A percentile compares a stretch with the other conserved stretches of the same genome.
Evolutionary conservation across 2,113 vertebrate species (phyloP).

Genomic region (Crotalus horridus): DNA sequence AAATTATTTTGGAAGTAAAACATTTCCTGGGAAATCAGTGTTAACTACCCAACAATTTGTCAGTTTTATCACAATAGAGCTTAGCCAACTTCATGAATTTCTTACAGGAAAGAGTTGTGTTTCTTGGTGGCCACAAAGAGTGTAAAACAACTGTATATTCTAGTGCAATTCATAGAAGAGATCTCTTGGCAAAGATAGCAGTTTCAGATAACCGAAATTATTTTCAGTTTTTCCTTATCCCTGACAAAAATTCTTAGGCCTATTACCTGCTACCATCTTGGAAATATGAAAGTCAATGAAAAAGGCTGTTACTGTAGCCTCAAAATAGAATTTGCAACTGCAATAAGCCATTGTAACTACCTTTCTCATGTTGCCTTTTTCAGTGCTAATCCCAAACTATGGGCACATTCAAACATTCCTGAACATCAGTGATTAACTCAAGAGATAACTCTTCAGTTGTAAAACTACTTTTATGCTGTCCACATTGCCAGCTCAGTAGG

Average conservation of each 20-base stretch:
- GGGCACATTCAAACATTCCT: not conserved
- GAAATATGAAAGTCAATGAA: constrained; percentile 18
- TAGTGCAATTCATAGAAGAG: not conserved
- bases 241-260: not conserved
- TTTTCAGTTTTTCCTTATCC: not conserved
- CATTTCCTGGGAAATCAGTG: not conserved
- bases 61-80: not conserved
- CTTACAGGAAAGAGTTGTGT: not conserved
- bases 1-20: not conserved
- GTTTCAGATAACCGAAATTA: not conserved
- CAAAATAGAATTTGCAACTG: not conserved
- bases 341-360: constrained; percentile 13
- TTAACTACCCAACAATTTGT: not conserved
- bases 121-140: not conserved
- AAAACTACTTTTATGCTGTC: not conserved
- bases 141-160: not conserved
- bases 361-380: constrained; percentile 17
- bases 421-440: not conserved
- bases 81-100: not conserved
- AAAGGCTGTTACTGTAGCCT: not conserved
- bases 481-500: not conserved
- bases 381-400: not conserved
- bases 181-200: not conserved
- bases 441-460: not conserved
- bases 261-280: not conserved